A percentile compares a stretch with the other conserved stretches of the same genome.
These are phyloP conservation scores for Sinopyrophorus schimmeli DNA, from an alignment of 2,888 invertebrate species.

Conservation along the genomic window DNA sequence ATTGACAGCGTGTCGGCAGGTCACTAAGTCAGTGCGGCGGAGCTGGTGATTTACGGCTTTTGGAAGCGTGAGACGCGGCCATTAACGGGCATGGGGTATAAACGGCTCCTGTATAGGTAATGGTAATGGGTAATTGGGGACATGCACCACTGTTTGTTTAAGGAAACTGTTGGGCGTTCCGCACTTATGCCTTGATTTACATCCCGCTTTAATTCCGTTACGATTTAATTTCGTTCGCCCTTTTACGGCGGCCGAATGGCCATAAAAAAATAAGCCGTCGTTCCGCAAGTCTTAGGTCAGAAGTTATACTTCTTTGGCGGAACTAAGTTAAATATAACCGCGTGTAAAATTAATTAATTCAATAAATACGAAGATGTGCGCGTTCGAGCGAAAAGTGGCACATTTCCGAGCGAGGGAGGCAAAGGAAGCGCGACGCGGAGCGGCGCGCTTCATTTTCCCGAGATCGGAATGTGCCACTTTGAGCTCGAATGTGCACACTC, in stretches of 20 bases:
- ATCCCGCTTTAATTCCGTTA: constrained; percentile 30
- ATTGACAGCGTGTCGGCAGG: constrained; percentile 31
- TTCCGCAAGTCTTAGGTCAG: no score
- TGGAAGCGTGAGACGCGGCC: constrained; percentile 45
- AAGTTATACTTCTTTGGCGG: no score
- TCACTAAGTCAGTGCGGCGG: constrained; percentile 31
- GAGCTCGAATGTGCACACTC: no score
- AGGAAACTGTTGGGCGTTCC: constrained; percentile 45
- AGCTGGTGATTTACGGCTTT: constrained; percentile 46
- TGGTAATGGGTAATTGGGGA: constrained; percentile 50
- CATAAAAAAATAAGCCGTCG: constrained; percentile 23
- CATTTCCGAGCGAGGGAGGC: no score
- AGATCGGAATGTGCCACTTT: no score
- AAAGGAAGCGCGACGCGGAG: no score
- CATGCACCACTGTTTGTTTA: constrained; percentile 48
- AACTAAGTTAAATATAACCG: no score
- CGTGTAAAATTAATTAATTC: no score
- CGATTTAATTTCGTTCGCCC: constrained; percentile 32
- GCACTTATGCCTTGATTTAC: constrained; percentile 39
- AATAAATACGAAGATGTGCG: no score
- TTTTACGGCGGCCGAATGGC: constrained; percentile 21
- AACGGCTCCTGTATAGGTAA: constrained; percentile 50
- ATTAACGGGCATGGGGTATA: constrained; percentile 45
- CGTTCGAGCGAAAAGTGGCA: no score
- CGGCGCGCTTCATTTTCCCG: no score